These are phyloP conservation scores for Pempheris klunzingeri DNA, from an alignment of 2,797 vertebrate species.

Conservation along the genomic window DNA sequence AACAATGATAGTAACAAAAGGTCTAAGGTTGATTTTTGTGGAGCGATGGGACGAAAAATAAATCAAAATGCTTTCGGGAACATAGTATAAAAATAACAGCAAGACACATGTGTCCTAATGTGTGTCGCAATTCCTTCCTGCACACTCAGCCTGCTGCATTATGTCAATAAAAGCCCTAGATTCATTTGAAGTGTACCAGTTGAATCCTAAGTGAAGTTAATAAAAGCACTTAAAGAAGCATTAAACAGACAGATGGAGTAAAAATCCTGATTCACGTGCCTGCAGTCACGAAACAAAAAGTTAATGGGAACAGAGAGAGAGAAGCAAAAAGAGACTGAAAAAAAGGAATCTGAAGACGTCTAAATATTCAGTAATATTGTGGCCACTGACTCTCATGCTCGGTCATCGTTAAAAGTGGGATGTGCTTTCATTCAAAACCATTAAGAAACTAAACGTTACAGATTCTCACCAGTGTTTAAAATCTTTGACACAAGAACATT, in stretches of 20 bases:
- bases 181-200: constrained; percentile 31
- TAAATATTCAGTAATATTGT: constrained; percentile 16
- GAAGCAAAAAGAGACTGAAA: constrained; percentile 16
- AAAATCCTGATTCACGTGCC: constrained; percentile 23
- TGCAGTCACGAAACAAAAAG: constrained; percentile 34
- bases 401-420: constrained; percentile 25
- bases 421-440: constrained; percentile 54
- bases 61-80: constrained; percentile 29
- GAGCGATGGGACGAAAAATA: constrained; percentile 25
- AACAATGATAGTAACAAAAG: constrained; percentile 24
- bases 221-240: constrained; percentile 65
- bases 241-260: constrained; percentile 30
- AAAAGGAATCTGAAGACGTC: neutral
- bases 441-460: constrained; percentile 45
- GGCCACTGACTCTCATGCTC: constrained; percentile 23
- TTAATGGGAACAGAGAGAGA: constrained; percentile 19
- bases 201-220: constrained; percentile 33
- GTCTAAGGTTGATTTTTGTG: constrained; percentile 29
- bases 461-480: constrained; percentile 44
- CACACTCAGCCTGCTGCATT: constrained; percentile 33
- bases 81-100: constrained; percentile 50
- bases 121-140: constrained; percentile 28
- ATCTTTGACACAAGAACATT: constrained; percentile 60
- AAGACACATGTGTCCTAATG: constrained; percentile 1
- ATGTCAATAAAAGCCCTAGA: constrained; percentile 40